A percentile compares a stretch with the other conserved stretches of the same genome.
phyloP scores from a whole-genome alignment of 2,797 vertebrate genomes.

The Mastacembelus armatus region DNA sequence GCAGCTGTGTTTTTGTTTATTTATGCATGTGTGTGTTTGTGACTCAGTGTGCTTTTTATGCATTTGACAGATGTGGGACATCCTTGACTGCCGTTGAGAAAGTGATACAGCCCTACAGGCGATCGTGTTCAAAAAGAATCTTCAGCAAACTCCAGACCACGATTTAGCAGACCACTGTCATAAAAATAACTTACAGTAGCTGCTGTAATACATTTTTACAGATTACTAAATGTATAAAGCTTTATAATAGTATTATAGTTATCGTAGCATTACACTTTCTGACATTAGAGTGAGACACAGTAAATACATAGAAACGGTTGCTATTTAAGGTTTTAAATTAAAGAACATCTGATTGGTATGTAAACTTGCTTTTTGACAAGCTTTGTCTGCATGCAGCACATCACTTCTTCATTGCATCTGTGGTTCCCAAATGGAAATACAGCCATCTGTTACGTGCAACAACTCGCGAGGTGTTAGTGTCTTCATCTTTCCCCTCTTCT shows the following conservation, averaged over 20 bases:
- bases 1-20: slow-evolving; percentile 59
- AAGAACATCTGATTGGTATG: slow-evolving; percentile 14
- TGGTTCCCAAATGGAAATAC: slow-evolving; percentile 54
- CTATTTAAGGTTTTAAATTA: background rate
- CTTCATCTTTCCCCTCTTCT: slow-evolving; percentile 61
- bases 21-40: slow-evolving; percentile 26
- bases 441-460: slow-evolving; percentile 68
- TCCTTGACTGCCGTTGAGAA: slow-evolving; percentile 73
- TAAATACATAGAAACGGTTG: background rate
- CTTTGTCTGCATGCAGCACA: slow-evolving; percentile 51
- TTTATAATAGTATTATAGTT: background rate
- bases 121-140: slow-evolving; percentile 69
- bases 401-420: slow-evolving; percentile 45
- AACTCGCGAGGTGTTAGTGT: slow-evolving; percentile 61
- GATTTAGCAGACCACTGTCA: slow-evolving; percentile 66
- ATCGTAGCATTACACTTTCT: background rate
- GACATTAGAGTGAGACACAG: background rate
- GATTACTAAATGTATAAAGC: slow-evolving; percentile 28
- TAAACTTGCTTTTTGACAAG: slow-evolving; percentile 26
- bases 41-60: slow-evolving; percentile 62
- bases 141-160: slow-evolving; percentile 68
- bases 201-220: slow-evolving; percentile 34
- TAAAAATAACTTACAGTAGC: slow-evolving; percentile 41
- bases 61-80: slow-evolving; percentile 84
- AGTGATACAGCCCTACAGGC: slow-evolving; percentile 76